A percentile compares a stretch with the other conserved stretches of the same genome.
These are phyloP conservation scores for Bathynomus jamesi DNA, from an alignment of 1,140 invertebrate species.

Conservation along the genomic window DNA sequence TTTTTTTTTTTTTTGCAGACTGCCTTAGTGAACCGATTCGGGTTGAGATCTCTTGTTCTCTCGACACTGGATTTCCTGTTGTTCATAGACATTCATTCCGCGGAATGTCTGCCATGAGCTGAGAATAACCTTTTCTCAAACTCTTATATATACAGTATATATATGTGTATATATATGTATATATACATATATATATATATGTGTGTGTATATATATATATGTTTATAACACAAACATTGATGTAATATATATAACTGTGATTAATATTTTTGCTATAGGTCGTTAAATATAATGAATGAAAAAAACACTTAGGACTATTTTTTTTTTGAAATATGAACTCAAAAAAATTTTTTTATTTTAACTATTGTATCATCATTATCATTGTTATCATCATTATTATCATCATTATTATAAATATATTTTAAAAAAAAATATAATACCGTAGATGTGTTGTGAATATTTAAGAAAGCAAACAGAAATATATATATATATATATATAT, in stretches of 20 bases:
- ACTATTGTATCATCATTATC: not conserved
- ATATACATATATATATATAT: not conserved
- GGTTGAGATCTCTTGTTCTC: not conserved
- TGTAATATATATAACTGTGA: too few relatives aligned
- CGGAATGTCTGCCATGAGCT: too few relatives aligned
- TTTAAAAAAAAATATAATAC: not conserved
- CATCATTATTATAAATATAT: not conserved
- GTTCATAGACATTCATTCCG: not conserved
- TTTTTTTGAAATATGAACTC: too few relatives aligned
- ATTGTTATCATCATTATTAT: not conserved
- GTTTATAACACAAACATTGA: too few relatives aligned
- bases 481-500: constrained; percentile 8
- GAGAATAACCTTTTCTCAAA: too few relatives aligned
- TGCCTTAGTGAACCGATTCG: not conserved
- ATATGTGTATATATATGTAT: constrained; percentile 3
- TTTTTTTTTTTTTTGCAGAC: not conserved
- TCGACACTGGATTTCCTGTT: not conserved
- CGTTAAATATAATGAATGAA: too few relatives aligned
- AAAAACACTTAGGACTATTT: too few relatives aligned
- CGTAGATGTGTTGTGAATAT: not conserved
- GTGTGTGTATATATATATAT: not conserved
- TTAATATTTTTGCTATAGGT: too few relatives aligned
- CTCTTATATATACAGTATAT: not conserved
- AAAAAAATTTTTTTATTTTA: not conserved
- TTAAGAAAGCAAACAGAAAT: not conserved